Percentiles rank a stretch among this genome's conserved stretches.
These are phyloP conservation scores for Bactericera cockerelli DNA, from an alignment of 1,140 invertebrate species.

Conservation along the genomic window DNA sequence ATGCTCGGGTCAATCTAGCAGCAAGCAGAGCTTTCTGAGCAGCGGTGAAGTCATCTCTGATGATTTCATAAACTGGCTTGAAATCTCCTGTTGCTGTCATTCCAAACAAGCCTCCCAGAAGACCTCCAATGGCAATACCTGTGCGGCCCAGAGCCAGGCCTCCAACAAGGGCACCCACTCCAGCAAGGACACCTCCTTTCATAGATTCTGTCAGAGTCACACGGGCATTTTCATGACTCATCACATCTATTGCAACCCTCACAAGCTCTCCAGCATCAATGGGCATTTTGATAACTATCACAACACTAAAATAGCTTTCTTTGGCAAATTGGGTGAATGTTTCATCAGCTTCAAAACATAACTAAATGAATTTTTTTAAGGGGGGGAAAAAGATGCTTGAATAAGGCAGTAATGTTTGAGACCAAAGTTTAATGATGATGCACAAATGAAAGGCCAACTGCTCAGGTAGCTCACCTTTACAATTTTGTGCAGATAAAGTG, in stretches of 20 bases:
- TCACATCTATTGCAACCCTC: background rate
- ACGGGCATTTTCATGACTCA: conserved; percentile 1
- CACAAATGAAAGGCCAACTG: no score
- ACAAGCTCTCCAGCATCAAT: background rate
- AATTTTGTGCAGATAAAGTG: no score
- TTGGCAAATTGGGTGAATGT: no score
- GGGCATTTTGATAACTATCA: background rate
- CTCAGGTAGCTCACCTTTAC: no score
- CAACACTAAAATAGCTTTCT: no score
- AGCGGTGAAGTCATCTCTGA: conserved; percentile 1
- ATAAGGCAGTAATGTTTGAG: no score
- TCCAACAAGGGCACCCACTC: background rate
- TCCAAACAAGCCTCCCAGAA: background rate
- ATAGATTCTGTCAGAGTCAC: background rate
- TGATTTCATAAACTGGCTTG: conserved; percentile 1
- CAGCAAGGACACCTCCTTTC: background rate
- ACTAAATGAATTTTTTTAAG: no score
- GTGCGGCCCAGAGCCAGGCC: background rate
- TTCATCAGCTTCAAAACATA: no score
- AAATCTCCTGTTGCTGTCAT: background rate
- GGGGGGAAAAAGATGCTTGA: no score
- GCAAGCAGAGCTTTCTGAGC: background rate
- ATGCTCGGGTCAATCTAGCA: background rate
- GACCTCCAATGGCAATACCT: background rate
- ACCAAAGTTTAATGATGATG: no score